Evolutionary conservation across 2,797 vertebrate genomes (phyloP).

Genomic region (Karalla daura): DNA sequence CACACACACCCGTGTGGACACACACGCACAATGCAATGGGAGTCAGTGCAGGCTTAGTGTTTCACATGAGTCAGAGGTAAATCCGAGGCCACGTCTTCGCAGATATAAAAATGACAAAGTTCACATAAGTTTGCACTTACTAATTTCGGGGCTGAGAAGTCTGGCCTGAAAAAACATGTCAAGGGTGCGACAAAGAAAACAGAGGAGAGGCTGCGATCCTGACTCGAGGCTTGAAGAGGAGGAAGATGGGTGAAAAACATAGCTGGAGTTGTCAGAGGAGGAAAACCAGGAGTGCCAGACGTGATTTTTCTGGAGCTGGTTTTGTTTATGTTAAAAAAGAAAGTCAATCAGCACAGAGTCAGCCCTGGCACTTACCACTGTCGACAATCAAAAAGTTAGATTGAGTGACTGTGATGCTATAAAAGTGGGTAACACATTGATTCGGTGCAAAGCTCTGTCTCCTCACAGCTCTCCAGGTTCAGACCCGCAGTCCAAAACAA

Average conservation of each 20-base stretch:
- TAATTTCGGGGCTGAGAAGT: constrained; percentile 27
- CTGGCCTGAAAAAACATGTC: constrained; percentile 7
- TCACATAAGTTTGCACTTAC: constrained; percentile 35
- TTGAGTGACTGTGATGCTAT: not conserved
- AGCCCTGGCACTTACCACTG: not conserved
- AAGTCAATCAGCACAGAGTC: no score
- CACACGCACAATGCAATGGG: constrained; percentile 17
- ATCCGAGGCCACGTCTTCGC: constrained; percentile 32
- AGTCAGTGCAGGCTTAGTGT: constrained; percentile 35
- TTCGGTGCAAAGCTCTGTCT: no score
- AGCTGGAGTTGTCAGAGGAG: not conserved
- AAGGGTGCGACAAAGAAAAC: constrained; percentile 22
- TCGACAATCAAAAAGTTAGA: not conserved
- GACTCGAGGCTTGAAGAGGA: not conserved
- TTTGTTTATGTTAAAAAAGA: not conserved
- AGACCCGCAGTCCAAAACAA: no score
- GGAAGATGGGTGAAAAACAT: not conserved
- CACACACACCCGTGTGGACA: constrained; percentile 1
- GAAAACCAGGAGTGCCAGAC: not conserved
- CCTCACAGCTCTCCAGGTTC: no score
- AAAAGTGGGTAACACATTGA: no score
- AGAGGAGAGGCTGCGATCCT: not conserved
- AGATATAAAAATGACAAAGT: constrained; percentile 37
- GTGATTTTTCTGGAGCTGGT: not conserved
- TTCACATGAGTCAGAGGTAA: constrained; percentile 60